Evolutionary conservation across 1,140 invertebrate species (phyloP), one percentile per base, ranked within the genome.

Genomic region (Thereuonema tuberculata): DNA sequence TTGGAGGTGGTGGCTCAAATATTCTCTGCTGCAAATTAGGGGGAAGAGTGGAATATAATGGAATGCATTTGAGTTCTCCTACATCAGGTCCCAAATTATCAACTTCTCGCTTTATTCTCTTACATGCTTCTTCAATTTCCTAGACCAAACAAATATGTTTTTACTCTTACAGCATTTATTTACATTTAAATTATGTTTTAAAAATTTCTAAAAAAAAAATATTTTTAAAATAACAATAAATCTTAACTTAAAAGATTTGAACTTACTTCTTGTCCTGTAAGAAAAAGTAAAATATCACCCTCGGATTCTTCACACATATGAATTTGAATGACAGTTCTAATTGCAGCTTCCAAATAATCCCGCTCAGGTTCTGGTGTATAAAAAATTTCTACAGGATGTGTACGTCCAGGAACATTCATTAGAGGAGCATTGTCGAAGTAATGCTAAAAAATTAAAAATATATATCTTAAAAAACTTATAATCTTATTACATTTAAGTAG

Each of bases 41-140:
- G 0, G 97, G 97, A 31, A 99, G 73, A 0, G 97, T 98, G 0
- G 96, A 99, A 75, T 99, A 99, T 2, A 99, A 72, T 0, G 97
- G 97, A 74, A 99, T 98, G 75, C 96, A 99, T 72, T 95, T 97
- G 24, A 99, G 74, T 72, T 98, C 93, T 0, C 96, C 96, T 48
- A 96, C 88, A 70, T 99, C 94, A 0, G 91, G 86, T 0, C 94
- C 95, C 12, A 99, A 74, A 76, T 95, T 97, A 69, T 98, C 93
- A 62, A 98, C 86, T 78, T 99, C 95, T 31, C 91, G 75, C 74
- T 98, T 94, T 56, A 99, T 94, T 66, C 94, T 77, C 74, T 99
- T 99, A 71, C 97, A 99, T 0, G 97, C 96, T 74, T 99, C 96
- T 76, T 99, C 97, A 60, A 99, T 99, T 80, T 99, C 97, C 91